phyloP scores from a whole-genome alignment of 2,888 invertebrate genomes.

The Leptinotarsa haldemani region DNA sequence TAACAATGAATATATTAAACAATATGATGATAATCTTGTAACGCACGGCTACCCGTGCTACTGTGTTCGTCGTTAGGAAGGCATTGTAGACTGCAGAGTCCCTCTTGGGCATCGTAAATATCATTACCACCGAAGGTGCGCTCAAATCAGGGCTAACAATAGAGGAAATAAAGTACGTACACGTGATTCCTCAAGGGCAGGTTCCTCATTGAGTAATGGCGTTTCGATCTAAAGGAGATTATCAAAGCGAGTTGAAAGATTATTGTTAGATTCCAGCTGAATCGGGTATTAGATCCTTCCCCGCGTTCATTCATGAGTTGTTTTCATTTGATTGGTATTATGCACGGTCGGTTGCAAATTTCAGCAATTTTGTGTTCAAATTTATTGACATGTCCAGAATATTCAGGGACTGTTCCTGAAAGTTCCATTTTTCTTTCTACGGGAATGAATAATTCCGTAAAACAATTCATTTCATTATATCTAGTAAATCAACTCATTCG shows the following conservation, averaged over 20 bases:
- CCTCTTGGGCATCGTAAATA: conserved; percentile 56
- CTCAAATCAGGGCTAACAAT: conserved; percentile 37
- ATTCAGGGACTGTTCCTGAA: too few species aligned
- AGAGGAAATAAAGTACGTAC: conserved; percentile 41
- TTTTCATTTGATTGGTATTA: too few species aligned
- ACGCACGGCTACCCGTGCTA: conserved; percentile 49
- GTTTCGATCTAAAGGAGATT: background rate
- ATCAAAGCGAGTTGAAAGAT: background rate
- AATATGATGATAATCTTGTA: conserved; percentile 45
- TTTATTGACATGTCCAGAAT: too few species aligned
- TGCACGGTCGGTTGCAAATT: too few species aligned
- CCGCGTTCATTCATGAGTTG: too few species aligned
- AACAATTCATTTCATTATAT: too few species aligned
- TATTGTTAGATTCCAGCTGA: too few species aligned
- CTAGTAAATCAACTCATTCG: too few species aligned
- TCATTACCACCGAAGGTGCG: conserved; percentile 46
- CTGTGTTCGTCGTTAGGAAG: conserved; percentile 41
- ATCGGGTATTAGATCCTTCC: too few species aligned
- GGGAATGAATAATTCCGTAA: too few species aligned
- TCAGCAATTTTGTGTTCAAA: too few species aligned
- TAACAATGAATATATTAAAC: conserved; percentile 42
- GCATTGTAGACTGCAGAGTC: conserved; percentile 46
- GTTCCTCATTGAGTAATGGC: conserved; percentile 22
- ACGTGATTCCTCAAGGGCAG: conserved; percentile 44
- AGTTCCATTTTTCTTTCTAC: too few species aligned